Evolutionary conservation across 2,797 vertebrate genomes (phyloP), one percentile per base, ranked within the genome.

Genomic region (Apogon hyalosoma): DNA sequence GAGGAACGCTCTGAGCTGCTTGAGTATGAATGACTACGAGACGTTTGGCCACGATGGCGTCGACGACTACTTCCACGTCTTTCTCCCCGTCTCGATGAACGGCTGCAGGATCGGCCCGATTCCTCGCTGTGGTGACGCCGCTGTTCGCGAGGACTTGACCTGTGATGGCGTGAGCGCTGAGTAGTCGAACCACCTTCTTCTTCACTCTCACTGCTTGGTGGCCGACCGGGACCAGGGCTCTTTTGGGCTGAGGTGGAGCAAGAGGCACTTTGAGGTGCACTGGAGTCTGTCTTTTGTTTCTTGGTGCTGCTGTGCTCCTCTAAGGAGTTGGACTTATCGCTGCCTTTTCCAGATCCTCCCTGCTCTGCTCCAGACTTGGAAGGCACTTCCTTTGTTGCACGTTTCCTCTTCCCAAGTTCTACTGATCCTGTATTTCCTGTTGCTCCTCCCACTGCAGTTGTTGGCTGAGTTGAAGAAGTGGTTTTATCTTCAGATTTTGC

Each of bases 1-100:
- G 98, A 97, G 51, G 97, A 98, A 1, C 93, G 96, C 0, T 96
- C 94, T 0, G 98, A 98, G 83, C 96, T 99, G 85, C 92, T 97
- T 0, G 97, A 97, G 65, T 97, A 97, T 0, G 98, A 99, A 49
- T 88, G 94, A 50, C 95, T 95, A 2, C 86, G 92, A 21, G 95
- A 95, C n/a, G 89, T 90, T 36, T 91, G 86, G 31, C 93, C 92
- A 0, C 94, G 95, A 19, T 95, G 95, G 48, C 71, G 94, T 3
- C 89, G 85, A 2, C 86, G 94, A 0, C 95, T 96, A 54, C 95
- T 96, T 59, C 89, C 90, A 40, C 88, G 92, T 48, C 89, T 84
- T 0, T 96, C 96, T 19, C 88, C 90, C 2, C 84, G 93, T 53
- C 91, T 88, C 0, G 93, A 93, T 0, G 97, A 98, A 24, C 88